Base-by-base conservation (phyloP, 2,113 vertebrate genomes). In the Macrotus californicus region DNA sequence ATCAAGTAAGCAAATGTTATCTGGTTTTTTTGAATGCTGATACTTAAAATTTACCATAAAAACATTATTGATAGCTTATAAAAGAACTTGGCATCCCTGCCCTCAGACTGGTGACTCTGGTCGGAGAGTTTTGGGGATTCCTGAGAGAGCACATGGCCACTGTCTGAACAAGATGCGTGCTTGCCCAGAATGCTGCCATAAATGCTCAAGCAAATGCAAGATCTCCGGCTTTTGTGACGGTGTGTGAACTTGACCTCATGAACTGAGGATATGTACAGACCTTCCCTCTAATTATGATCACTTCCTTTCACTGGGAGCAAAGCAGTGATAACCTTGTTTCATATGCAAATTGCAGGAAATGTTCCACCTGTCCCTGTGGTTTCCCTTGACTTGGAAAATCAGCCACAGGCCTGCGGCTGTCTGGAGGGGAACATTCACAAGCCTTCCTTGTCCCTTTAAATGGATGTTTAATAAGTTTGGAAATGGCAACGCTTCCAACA, bases 401-500 rank as follows among this genome's bases (percentile, higher is more conserved):
- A 80, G 50, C 39, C 31, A 72, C 41, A 88, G 76, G 22, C 56
- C 75, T 86, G 67, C 86, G 0, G 21, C 89, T 93, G 88, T 79
- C 76, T 67, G 15, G 31, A 46, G 29, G 29, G 22, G 48, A 6
- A 11, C n/a, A 80, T 83, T 88, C 46, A 96, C 73, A 59, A 93
- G 95, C 41, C 88, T 39, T 15, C 48, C 94, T 93, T 64, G 22
- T 89, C 67, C 91, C 91, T 97, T 96, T 96, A 96, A 91, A 79
- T 95, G 89, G 92, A 89, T 96, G 93, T 97, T 97, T 97, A 97
- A 98, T 97, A 98, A 96, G 97, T 67, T 85, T 94, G 81, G 73
- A 91, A 97, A 86, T 94, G 83, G 26, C 70, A 64, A 24, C 91
- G 96, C 77, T 41, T 93, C 83, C 56, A 97, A 67, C 77, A 1